Evolutionary conservation across 2,113 vertebrate genomes (phyloP).

Genomic region (Aix galericulata): DNA sequence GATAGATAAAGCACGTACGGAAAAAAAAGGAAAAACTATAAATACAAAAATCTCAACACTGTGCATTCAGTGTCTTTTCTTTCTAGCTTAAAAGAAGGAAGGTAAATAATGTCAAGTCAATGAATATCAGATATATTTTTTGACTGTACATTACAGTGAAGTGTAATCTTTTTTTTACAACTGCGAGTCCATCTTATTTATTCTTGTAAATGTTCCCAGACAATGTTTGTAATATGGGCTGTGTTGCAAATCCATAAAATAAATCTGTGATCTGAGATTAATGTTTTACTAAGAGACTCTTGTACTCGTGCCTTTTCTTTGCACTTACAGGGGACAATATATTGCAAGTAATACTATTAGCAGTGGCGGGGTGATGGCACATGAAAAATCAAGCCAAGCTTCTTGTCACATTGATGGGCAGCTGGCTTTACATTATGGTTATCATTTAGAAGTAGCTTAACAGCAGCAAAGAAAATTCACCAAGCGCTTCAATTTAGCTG

Average conservation of each 20-base stretch:
- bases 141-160: constrained; percentile 87
- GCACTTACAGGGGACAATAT: neutral
- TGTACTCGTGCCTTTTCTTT: constrained; percentile 69
- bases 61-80: constrained; percentile 79
- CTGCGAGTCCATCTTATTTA: constrained; percentile 87
- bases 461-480: neutral
- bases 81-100: constrained; percentile 80
- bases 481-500: neutral
- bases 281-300: constrained; percentile 82
- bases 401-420: neutral
- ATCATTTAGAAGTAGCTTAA: neutral
- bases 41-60: constrained; percentile 77
- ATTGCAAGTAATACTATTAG: neutral
- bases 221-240: constrained; percentile 86
- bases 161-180: constrained; percentile 86
- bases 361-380: neutral
- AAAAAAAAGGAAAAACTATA: constrained; percentile 73
- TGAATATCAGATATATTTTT: constrained; percentile 88
- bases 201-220: constrained; percentile 87
- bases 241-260: constrained; percentile 85
- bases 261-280: constrained; percentile 84
- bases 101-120: constrained; percentile 85
- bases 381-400: neutral
- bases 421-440: neutral
- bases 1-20: constrained; percentile 80